Evolutionary conservation across 2,888 invertebrate genomes (phyloP), one percentile per base, ranked within the genome.

Genomic region (Lingula anatina): DNA sequence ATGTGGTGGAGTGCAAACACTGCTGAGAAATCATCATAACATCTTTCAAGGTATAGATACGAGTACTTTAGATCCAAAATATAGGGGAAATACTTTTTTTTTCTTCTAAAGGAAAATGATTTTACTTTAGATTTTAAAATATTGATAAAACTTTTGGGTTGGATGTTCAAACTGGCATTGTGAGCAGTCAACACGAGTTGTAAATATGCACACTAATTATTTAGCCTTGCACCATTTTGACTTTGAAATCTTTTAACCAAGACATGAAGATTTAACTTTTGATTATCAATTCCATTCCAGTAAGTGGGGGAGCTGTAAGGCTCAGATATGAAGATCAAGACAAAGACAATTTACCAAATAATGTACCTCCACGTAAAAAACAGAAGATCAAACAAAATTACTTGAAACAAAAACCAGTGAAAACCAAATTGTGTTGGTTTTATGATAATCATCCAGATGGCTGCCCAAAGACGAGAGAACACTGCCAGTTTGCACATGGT

Each of bases 371-470:
- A 31, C 38, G 23, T 46, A 44, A 37, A 5, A 42, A 45, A 46
- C 49, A 47, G 47, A 50, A 26, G 40, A 21, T 38, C 49, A 37
- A 25, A 31, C 38, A 21, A 46, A 44, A 46, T 41, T 49, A 49
- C 36, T 39, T 41, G 7, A 48, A 58, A 49, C 44, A 50, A 39
- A 20, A 49, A 42, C 55, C 49, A 31, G 48, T 49, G 31, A 70
- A 75, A 54, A 73, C 70, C 2, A 62, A 66, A 24, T 59, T 66
- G 9, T 95, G 95, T 75, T 95, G 91, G 87, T 94, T 92, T 77
- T 80, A 83, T 58, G 74, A 71, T 12, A 82, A 92, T 74, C 94
- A 95, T 80, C 93, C 93, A 0, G 83, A 90, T 70, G 88, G 90
- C 0, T 95, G 95, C 76, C 88, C 90, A 1, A 73, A 87, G 44